Percentiles rank a stretch among this genome's conserved stretches.
phyloP scores from a whole-genome alignment of 2,113 vertebrate genomes.

The Myiozetetes cayanensis region DNA sequence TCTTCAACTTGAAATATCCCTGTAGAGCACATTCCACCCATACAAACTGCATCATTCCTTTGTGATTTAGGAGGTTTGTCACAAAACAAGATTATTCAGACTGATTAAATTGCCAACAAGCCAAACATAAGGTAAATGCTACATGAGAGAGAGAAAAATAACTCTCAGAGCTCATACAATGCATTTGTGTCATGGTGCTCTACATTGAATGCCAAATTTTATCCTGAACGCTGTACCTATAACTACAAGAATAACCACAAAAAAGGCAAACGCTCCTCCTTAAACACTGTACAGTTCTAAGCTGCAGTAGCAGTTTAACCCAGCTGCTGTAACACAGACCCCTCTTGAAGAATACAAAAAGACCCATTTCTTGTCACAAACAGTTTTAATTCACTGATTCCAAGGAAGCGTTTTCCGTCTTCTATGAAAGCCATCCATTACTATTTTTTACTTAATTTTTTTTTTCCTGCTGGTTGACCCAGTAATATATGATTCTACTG shows the following conservation, averaged over 20 bases:
- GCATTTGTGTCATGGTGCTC: not conserved
- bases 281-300: not conserved
- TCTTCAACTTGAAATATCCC: constrained; percentile 51
- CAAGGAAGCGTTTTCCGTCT: not conserved
- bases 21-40: constrained; percentile 44
- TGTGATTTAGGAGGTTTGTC: constrained; percentile 67
- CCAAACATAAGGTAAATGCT: constrained; percentile 49
- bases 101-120: constrained; percentile 65
- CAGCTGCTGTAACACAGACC: not conserved
- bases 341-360: not conserved
- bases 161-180: not conserved
- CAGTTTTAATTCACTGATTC: not conserved
- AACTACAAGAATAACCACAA: not conserved
- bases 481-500: not conserved
- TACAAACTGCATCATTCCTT: constrained; percentile 51
- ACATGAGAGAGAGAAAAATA: constrained; percentile 49
- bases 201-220: not conserved
- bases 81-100: constrained; percentile 66
- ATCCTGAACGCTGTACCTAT: not conserved
- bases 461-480: not conserved
- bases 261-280: not conserved
- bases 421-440: not conserved
- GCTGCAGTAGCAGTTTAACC: not conserved
- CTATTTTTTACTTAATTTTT: not conserved
- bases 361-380: not conserved